A percentile compares a stretch with the other conserved stretches of the same genome.
Evolutionary conservation across 2,113 vertebrate species (phyloP).

Genomic region (Podocnemis expansa): DNA sequence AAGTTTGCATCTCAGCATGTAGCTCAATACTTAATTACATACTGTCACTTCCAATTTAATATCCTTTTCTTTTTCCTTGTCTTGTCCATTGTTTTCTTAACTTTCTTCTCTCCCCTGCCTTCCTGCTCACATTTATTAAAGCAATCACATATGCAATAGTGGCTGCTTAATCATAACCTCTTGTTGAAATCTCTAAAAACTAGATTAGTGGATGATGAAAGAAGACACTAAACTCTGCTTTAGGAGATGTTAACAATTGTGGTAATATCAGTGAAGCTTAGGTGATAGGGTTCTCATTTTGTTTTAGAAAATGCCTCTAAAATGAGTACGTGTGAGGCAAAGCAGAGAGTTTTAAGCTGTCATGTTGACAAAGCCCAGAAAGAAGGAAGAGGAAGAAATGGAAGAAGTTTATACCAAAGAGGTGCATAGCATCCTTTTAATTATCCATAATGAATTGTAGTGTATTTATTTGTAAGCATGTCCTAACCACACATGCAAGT

Average conservation of each 20-base stretch:
- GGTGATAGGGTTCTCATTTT: constrained; percentile 13
- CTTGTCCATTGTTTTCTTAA: neutral
- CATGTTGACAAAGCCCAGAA: constrained; percentile 54
- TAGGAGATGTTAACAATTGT: neutral
- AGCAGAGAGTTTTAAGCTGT: constrained; percentile 52
- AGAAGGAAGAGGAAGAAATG: neutral
- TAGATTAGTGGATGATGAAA: neutral
- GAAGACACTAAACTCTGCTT: neutral
- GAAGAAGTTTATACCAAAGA: neutral
- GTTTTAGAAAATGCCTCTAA: constrained; percentile 32
- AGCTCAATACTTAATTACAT: neutral
- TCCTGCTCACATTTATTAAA: neutral
- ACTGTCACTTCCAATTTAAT: neutral
- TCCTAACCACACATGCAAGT: constrained; percentile 3
- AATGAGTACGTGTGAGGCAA: constrained; percentile 16
- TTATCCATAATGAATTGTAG: constrained; percentile 34
- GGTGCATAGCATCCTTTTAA: constrained; percentile 5
- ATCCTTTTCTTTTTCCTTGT: neutral
- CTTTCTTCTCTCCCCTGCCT: neutral
- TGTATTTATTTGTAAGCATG: neutral
- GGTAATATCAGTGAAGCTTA: neutral
- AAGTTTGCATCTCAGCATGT: neutral
- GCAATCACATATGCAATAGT: neutral
- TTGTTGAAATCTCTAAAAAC: neutral
- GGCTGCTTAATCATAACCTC: neutral